Percentiles rank a stretch among this genome's conserved stretches.
Conservation (phyloP, 2,113 vertebrate species). For the Perca fluviatilis region DNA sequence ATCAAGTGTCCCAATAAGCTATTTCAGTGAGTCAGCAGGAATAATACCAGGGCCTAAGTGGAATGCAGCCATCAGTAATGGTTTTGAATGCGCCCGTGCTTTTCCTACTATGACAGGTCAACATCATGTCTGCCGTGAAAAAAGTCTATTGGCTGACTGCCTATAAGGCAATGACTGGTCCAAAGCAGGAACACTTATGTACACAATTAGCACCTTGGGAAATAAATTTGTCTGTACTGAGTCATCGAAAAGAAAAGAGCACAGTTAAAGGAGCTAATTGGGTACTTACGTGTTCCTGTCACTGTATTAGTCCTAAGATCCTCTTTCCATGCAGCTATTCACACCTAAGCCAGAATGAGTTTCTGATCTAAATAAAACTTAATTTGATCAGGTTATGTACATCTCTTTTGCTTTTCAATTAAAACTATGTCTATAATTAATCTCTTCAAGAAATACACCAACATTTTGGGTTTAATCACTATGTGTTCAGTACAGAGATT, state of each 20-base stretch:
- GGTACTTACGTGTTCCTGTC: neutral
- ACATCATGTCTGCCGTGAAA: too few relatives aligned
- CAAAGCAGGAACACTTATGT: neutral
- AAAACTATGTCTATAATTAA: neutral
- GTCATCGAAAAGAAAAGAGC: constrained; percentile 17
- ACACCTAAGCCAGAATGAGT: neutral
- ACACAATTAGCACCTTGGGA: constrained; percentile 9
- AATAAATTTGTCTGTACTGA: constrained; percentile 21
- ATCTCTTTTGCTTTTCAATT: neutral
- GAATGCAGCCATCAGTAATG: too few relatives aligned
- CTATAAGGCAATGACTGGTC: neutral
- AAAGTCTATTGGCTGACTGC: neutral
- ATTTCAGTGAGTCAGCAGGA: too few relatives aligned
- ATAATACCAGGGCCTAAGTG: too few relatives aligned
- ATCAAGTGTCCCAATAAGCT: too few relatives aligned
- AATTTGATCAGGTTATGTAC: neutral
- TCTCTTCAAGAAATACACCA: neutral
- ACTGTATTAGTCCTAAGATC: neutral
- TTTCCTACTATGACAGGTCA: too few relatives aligned
- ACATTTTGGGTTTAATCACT: neutral
- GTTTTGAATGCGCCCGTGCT: too few relatives aligned
- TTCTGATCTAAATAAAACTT: constrained; percentile 32
- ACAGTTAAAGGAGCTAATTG: neutral
- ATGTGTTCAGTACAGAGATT: neutral
- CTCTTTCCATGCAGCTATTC: constrained; percentile 3